Conservation (phyloP, 2,888 invertebrate species). For the Blastobasis lacticolella region DNA sequence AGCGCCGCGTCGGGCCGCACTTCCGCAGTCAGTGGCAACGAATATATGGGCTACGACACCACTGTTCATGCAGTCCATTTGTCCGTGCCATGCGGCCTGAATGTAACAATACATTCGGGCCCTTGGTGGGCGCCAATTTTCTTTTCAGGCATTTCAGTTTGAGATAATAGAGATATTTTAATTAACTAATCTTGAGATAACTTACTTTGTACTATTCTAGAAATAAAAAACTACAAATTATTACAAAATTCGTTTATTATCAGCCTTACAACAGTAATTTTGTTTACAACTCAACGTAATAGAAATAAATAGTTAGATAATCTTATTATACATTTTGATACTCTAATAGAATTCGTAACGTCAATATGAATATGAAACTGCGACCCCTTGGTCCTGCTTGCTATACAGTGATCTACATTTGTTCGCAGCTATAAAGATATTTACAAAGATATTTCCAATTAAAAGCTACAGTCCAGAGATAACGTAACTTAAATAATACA, state of each 20-base stretch:
- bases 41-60: slow-evolving; percentile 28
- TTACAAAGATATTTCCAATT: neutral
- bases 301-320: slow-evolving; percentile 1
- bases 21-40: slow-evolving; percentile 61
- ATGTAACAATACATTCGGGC: too few species aligned
- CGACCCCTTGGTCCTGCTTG: neutral
- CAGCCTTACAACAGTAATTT: slow-evolving; percentile 13
- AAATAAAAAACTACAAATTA: slow-evolving; percentile 13
- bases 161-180: too few species aligned
- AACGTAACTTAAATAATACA: too few species aligned
- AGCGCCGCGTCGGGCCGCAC: slow-evolving; percentile 33
- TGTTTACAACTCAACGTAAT: slow-evolving; percentile 7
- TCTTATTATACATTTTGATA: neutral
- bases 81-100: too few species aligned
- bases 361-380: neutral
- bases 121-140: too few species aligned
- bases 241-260: slow-evolving; percentile 3
- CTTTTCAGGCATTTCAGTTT: too few species aligned
- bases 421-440: slow-evolving; percentile 3
- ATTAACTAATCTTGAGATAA: too few species aligned
- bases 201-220: too few species aligned
- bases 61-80: too few species aligned
- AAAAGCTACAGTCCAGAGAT: neutral
- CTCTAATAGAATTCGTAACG: slow-evolving; percentile 1
- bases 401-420: neutral